Evolutionary conservation across 2,888 invertebrate genomes (phyloP), one percentile per base, ranked within the genome.

Genomic region (Drosophila cognata): DNA sequence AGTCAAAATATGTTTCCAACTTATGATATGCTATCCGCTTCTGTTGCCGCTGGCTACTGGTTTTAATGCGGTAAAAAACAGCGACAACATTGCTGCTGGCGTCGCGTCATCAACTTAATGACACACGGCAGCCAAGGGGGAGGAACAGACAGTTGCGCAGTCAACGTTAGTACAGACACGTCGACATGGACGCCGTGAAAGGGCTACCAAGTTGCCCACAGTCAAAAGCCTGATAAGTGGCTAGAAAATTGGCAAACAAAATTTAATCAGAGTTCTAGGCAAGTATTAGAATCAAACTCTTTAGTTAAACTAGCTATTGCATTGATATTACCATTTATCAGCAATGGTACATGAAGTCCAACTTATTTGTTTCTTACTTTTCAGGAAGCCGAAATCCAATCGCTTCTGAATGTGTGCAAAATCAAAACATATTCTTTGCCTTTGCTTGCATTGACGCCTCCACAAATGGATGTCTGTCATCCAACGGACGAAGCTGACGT

Each of bases 1-100:
- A 91, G 91, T 91, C 91, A 88, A 91, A 92, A 89, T 89, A 90
- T 87, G 91, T 91, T 83, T 63, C 50, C 89, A 84, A 71, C 84
- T 81, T 81, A 88, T 86, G 84, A 84, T 88, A 57, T 71, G 79
- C 74, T 58, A 66, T 70, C 64, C 65, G 85, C 74, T 77, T 84
- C 84, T 71, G 83, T 71, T 69, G 72, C 53, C 63, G 57, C 33
- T 52, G 52, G 89, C 85, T 89, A 89, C 85, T 85, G 85, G 85
- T 88, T 73, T 84, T 77, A 71, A 78, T 67, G 41, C 69, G 57
- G 48, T 65, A 41, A 50, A 63, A 38, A 31, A 41, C 58, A 35
- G 52, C 61, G 35, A 63, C 79, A 62, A 50, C 56, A 21, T 51
- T 46, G 33, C 33, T 48, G 48, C 55, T 56, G 73, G 48, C 76